A percentile compares a stretch with the other conserved stretches of the same genome.
These are phyloP conservation scores for Geococcyx californianus DNA, from an alignment of 2,113 vertebrate genomes.

Conservation along the genomic window DNA sequence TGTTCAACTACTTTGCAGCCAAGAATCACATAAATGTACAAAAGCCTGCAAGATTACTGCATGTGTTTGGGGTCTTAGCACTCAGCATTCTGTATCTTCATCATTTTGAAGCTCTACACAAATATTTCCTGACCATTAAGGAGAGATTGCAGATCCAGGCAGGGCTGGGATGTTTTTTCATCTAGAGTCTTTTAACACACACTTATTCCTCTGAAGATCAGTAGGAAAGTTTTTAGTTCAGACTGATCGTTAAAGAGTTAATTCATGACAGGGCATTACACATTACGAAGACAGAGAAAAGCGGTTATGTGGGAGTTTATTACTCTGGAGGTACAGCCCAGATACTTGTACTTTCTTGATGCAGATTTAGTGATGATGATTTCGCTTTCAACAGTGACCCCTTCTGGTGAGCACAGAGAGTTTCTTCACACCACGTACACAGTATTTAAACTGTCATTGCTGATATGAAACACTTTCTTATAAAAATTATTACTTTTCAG, in stretches of 20 bases:
- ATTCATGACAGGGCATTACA: not conserved
- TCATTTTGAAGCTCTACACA: not conserved
- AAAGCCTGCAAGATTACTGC: not conserved
- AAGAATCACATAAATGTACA: not conserved
- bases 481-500: not conserved
- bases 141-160: not conserved
- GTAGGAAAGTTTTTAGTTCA: not conserved
- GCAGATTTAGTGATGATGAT: not conserved
- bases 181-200: not conserved
- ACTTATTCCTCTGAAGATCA: not conserved
- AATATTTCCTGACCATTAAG: not conserved
- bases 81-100: not conserved
- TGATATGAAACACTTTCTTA: not conserved
- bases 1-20: rapidly evolving
- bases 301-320: not conserved
- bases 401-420: not conserved
- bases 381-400: slow-evolving; percentile 57
- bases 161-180: not conserved
- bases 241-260: not conserved
- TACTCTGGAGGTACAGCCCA: not conserved
- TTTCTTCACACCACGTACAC: too few species aligned
- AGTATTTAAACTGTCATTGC: not conserved
- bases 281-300: not conserved
- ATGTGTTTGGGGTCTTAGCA: not conserved
- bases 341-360: not conserved